These are phyloP conservation scores for Xestia rhomboidea DNA, from an alignment of 2,888 invertebrate species.

Conservation along the genomic window DNA sequence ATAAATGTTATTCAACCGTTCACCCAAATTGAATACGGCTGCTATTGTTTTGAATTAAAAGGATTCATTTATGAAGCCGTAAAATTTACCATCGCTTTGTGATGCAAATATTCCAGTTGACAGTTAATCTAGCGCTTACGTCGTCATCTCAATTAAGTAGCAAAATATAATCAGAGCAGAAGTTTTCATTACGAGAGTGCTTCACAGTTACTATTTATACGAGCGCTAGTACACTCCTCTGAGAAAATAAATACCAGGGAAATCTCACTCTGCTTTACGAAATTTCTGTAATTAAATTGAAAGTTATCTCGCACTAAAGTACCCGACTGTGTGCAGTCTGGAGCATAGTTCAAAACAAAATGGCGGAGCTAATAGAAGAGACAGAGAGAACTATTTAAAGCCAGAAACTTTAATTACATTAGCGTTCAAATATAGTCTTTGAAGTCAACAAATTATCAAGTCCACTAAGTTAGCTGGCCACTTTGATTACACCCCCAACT, in stretches of 20 bases:
- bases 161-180: constrained; percentile 28
- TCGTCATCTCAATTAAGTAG: constrained; percentile 21
- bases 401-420: constrained; percentile 23
- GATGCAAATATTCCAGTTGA: constrained; percentile 10
- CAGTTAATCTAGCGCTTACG: constrained; percentile 18
- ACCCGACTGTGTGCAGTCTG: background rate
- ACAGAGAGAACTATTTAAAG: constrained; percentile 28
- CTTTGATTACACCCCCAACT: constrained; percentile 31
- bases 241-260: constrained; percentile 43
- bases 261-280: constrained; percentile 22
- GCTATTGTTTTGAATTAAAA: constrained; percentile 14
- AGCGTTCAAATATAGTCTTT: constrained; percentile 17
- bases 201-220: constrained; percentile 25
- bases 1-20: constrained; percentile 6
- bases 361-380: constrained; percentile 12
- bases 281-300: constrained; percentile 50
- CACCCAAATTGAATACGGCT: background rate
- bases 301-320: constrained; percentile 38
- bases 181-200: constrained; percentile 28
- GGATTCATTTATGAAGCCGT: background rate
- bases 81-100: constrained; percentile 8
- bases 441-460: constrained; percentile 24
- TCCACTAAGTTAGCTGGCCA: constrained; percentile 10
- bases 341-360: constrained; percentile 37
- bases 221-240: constrained; percentile 6